Percentiles rank a stretch among this genome's conserved stretches.
Conservation (phyloP, 2,797 vertebrate species). For the Falco peregrinus region DNA sequence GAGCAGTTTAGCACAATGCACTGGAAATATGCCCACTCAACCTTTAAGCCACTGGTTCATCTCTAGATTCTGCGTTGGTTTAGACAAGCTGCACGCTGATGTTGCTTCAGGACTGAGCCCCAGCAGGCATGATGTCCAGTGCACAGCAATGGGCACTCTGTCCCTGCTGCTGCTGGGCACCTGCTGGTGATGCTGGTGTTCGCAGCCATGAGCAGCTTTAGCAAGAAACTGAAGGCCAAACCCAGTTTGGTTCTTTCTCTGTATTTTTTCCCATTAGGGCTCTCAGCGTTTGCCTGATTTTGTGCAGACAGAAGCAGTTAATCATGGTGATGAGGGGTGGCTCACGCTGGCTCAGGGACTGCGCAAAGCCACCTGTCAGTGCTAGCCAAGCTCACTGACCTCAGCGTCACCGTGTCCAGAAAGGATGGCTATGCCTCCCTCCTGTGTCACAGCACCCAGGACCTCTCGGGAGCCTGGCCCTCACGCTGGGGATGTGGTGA, state of each 20-base stretch:
- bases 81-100: not conserved
- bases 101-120: not conserved
- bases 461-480: not conserved
- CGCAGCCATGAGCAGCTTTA: not conserved
- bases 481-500: accelerated
- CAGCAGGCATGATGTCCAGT: not conserved
- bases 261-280: not conserved
- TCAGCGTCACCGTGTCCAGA: accelerated
- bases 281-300: not conserved
- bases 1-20: not conserved
- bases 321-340: not conserved
- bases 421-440: accelerated
- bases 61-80: not conserved
- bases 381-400: not conserved
- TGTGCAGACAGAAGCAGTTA: not conserved
- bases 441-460: not conserved
- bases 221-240: not conserved
- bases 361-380: not conserved
- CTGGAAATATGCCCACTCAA: not conserved
- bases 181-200: not conserved
- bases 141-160: not conserved
- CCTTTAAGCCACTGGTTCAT: not conserved
- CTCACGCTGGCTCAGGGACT: not conserved
- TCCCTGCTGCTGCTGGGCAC: not conserved
- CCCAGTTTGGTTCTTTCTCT: not conserved